Percentiles rank a stretch among this genome's conserved stretches.
These are phyloP conservation scores for Festucalex cinctus DNA, from an alignment of 2,113 vertebrate species.

Conservation along the genomic window DNA sequence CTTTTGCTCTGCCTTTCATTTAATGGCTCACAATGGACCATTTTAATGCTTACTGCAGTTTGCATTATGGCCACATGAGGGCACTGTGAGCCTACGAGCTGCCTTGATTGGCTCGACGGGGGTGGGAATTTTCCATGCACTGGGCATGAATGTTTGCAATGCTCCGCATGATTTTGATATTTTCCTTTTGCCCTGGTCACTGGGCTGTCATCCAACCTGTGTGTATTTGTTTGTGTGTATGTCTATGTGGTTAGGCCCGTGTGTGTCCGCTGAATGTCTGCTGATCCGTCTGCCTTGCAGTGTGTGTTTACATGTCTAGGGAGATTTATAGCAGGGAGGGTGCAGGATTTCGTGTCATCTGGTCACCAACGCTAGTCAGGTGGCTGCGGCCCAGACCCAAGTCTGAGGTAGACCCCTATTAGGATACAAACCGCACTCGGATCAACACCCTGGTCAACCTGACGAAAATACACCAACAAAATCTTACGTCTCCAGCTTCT, in stretches of 20 bases:
- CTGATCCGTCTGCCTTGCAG: slow-evolving; percentile 14
- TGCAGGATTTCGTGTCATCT: slow-evolving; percentile 57
- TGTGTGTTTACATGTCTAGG: slow-evolving; percentile 45
- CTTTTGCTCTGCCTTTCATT: slow-evolving; percentile 27
- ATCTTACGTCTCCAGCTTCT: slow-evolving; percentile 42
- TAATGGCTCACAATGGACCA: slow-evolving; percentile 30
- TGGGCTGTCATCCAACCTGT: slow-evolving; percentile 36
- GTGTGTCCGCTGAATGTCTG: slow-evolving; percentile 9
- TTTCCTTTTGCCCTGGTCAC: slow-evolving; percentile 59
- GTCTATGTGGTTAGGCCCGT: slow-evolving; percentile 1
- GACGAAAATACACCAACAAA: slow-evolving; percentile 33
- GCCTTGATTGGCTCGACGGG: slow-evolving; percentile 4
- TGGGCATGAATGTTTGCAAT: slow-evolving; percentile 47
- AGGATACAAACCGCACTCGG: slow-evolving; percentile 52
- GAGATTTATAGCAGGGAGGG: slow-evolving; percentile 57
- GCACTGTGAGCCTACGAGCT: slow-evolving; percentile 25
- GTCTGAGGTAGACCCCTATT: slow-evolving; percentile 55
- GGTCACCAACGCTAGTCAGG: slow-evolving; percentile 55
- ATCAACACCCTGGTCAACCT: slow-evolving; percentile 34
- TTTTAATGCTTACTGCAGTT: slow-evolving; percentile 35
- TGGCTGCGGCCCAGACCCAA: slow-evolving; percentile 55
- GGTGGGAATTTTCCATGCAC: slow-evolving; percentile 70
- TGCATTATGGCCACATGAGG: slow-evolving; percentile 43
- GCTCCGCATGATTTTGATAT: slow-evolving; percentile 49
- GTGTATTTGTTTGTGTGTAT: slow-evolving; percentile 20